A percentile compares a stretch with the other conserved stretches of the same genome.
Evolutionary conservation across 2,888 invertebrate species (phyloP).

Genomic region (Hirtodrosophila duncani): DNA sequence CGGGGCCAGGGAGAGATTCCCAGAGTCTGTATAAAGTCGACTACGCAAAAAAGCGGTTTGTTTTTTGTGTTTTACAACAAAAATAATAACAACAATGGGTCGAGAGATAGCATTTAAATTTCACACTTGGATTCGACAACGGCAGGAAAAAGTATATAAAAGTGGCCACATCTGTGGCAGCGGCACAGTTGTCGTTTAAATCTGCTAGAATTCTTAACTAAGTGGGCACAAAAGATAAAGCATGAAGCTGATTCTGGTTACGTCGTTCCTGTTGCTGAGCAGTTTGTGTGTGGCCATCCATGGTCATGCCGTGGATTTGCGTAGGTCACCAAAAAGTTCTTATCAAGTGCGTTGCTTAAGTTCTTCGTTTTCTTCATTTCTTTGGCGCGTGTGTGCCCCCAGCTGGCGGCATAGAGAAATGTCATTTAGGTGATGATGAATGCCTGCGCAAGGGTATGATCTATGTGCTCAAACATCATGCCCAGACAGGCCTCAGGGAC

Average conservation of each 20-base stretch:
- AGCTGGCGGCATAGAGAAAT: constrained; percentile 51
- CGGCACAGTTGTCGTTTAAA: constrained; percentile 30
- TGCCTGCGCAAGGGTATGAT: constrained; percentile 47
- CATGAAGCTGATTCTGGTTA: constrained; percentile 9
- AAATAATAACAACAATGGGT: no score
- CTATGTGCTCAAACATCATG: constrained; percentile 41
- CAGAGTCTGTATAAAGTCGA: no score
- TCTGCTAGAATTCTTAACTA: constrained; percentile 1
- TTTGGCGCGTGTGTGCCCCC: neutral
- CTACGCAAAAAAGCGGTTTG: no score
- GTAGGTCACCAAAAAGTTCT: constrained; percentile 29
- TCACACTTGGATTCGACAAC: constrained; percentile 16
- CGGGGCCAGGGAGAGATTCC: no score
- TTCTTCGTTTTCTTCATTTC: neutral
- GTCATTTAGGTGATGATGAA: constrained; percentile 39
- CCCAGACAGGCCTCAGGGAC: constrained; percentile 57
- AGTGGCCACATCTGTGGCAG: constrained; percentile 13
- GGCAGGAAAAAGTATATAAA: constrained; percentile 36
- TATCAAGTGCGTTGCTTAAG: neutral
- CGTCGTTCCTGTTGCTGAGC: constrained; percentile 19
- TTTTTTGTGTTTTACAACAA: constrained; percentile 34
- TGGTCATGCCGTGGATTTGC: constrained; percentile 29
- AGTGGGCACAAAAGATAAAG: neutral
- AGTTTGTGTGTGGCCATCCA: constrained; percentile 4
- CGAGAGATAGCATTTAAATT: constrained; percentile 39